Evolutionary conservation across 2,888 invertebrate genomes (phyloP), one percentile per base, ranked within the genome.

Genomic region (Hyalella azteca): DNA sequence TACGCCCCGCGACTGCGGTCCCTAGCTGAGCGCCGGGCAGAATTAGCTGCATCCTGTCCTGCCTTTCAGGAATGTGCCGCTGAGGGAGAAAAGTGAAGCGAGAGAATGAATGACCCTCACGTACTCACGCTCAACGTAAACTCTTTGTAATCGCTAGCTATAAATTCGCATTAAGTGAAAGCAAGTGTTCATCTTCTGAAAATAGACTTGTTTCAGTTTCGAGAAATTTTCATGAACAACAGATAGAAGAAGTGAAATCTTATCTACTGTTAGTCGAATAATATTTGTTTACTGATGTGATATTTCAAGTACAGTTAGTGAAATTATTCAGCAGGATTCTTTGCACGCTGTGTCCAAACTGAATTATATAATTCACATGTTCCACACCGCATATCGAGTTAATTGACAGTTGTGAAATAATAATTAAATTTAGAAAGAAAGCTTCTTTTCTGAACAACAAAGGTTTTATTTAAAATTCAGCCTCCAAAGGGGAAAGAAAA

Each of bases 11-110:
- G 54, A 29, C 13, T 29, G 54, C 54, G n/a, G 66, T 36, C 66
- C 66, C 66, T n/a, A n/a, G 32, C 66, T 66, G 66, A 36, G 9
- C 66, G 13, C 36, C n/a, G n/a, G n/a, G 11, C 66, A 36, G 66
- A 66, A 66, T 66, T 66, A 66, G 66, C 66, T 66, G 36, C 36
- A 66, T 66, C 66, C 66, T 66, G 66, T 66, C 66, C 29, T 13
- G 32, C 66, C 66, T 36, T 32, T 66, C 66, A 66, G 66, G 66
- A 66, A 66, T 66, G 66, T 66, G 66, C 29, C 66, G 36, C 36
- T 66, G 66, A 66, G 66, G 66, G 66, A 66, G 66, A 66, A 66
- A 29, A 66, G 36, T 66, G 66, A 66, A 29, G 19, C 54, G 29
- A 22, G 29, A 29, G 29, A 54, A 29, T 26, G 54, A 54, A 54